Evolutionary conservation across 2,113 vertebrate species (phyloP), one percentile per base, ranked within the genome.

Genomic region (Tyto alba): DNA sequence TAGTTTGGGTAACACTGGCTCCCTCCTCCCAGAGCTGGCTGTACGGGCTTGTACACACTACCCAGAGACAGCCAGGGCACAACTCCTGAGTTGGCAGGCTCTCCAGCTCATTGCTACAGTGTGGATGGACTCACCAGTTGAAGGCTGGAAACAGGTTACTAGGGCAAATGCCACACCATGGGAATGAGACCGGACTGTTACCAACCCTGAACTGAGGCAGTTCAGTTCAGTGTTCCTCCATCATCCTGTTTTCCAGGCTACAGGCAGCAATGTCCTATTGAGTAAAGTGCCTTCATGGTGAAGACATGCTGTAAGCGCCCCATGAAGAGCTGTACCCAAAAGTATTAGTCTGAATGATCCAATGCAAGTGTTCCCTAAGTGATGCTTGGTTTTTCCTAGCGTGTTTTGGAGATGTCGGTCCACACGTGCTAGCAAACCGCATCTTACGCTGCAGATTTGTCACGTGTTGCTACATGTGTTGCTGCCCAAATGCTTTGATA

Each of bases 401-500:
- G 0, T 50, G 11, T 79, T 95, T 78, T 56, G 77, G 69, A 80
- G 71, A 41, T 11, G 9, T 53, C 74, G 41, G 43, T 48, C 56
- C 60, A 34, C 74, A 76, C 1, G 3, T 26, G 74, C 45, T 48
- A 56, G 40, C 74, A 89, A 82, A 48, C 62, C 9, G 0, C 74
- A 38, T 57, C 94, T 68, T 79, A 64, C 0, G 0, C 68, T 79
- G 69, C 74, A 73, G 48, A 25, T 73, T 67, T 85, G 74, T 89
- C 95, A 94, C 27, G 5, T 93, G 93, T 74, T n/a, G 60, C 89
- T 95, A 8, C 94, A 72, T 56, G 80, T 85, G 89, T 71, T 85
- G 36, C 77, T 93, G 69, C 38, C 60, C 63, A 67, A 88, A 79
- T 66, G 63, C 89, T 94, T 75, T 75, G 73, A 82, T 72, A 88